Percentiles rank a stretch among this genome's conserved stretches.
phyloP scores from a whole-genome alignment of 2,113 vertebrate species.

The Tetrax tetrax region DNA sequence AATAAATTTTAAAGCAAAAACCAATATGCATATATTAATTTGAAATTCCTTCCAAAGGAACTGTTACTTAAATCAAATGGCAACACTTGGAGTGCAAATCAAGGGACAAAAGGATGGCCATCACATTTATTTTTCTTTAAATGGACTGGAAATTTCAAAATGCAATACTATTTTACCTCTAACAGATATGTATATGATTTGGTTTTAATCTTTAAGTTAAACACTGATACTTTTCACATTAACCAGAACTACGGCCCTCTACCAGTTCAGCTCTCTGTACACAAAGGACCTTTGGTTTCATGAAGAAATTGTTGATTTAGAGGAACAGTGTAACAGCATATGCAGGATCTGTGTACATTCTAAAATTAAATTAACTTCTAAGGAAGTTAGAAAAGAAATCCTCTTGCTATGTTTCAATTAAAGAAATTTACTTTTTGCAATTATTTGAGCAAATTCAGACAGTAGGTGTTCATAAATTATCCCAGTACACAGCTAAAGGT shows the following conservation, averaged over 20 bases:
- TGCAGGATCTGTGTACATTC: not conserved
- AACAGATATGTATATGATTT: not conserved
- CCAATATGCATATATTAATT: not conserved
- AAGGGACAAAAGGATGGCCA: not conserved
- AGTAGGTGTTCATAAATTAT: not conserved
- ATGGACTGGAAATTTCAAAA: not conserved
- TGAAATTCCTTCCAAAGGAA: not conserved
- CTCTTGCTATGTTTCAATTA: not conserved
- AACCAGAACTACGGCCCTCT: not conserved
- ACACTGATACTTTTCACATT: not conserved
- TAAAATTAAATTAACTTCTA: not conserved
- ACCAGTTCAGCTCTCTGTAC: not conserved
- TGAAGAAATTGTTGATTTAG: not conserved
- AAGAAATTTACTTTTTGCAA: not conserved
- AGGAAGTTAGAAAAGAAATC: not conserved
- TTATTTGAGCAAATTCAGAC: not conserved
- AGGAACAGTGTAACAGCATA: not conserved
- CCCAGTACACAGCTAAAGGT: not conserved
- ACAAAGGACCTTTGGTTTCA: not conserved
- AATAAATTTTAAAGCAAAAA: not conserved
- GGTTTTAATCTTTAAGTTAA: not conserved
- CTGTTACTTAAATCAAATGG: not conserved
- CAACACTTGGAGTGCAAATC: not conserved
- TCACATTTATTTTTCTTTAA: not conserved
- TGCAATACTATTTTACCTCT: not conserved